Percentiles rank a stretch among this genome's conserved stretches.
Conservation (phyloP, 2,888 invertebrate species). For the Tuberolachnus salignus region DNA sequence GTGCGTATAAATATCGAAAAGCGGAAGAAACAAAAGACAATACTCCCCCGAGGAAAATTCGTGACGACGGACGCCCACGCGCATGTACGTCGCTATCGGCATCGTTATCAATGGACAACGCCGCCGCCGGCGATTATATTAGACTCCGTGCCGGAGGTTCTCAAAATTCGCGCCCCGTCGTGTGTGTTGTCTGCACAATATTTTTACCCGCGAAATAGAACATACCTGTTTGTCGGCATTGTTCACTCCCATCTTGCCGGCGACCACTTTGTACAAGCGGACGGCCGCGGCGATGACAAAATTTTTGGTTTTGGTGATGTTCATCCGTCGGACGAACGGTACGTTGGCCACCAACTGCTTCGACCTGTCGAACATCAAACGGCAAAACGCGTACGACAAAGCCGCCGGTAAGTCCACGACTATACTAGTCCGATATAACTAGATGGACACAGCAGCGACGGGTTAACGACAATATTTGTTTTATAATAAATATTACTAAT, state of each 20-base stretch:
- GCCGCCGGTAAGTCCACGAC: not conserved
- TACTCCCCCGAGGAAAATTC: not conserved
- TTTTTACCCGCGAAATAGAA: not conserved
- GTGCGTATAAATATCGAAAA: not conserved
- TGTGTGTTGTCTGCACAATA: not conserved
- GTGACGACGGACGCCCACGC: too few relatives aligned
- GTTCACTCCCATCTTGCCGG: constrained; percentile 45
- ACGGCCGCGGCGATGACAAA: constrained; percentile 39
- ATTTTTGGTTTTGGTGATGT: constrained; percentile 46
- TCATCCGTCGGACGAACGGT: constrained; percentile 45
- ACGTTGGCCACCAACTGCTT: constrained; percentile 16
- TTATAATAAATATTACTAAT: too few relatives aligned
- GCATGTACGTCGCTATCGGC: too few relatives aligned
- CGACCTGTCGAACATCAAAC: constrained; percentile 31
- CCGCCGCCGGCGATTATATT: not conserved
- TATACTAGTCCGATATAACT: too few relatives aligned
- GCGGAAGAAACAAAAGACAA: not conserved
- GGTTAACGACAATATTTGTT: not conserved
- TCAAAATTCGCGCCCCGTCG: constrained; percentile 19
- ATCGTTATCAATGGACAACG: not conserved
- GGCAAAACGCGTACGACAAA: not conserved
- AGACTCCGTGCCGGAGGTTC: constrained; percentile 19
- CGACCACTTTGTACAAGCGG: constrained; percentile 43
- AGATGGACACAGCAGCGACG: not conserved
- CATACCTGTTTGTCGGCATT: constrained; percentile 42